Base-by-base conservation (phyloP, 23 tunicate species). In the Trididemnum clinides region DNA sequence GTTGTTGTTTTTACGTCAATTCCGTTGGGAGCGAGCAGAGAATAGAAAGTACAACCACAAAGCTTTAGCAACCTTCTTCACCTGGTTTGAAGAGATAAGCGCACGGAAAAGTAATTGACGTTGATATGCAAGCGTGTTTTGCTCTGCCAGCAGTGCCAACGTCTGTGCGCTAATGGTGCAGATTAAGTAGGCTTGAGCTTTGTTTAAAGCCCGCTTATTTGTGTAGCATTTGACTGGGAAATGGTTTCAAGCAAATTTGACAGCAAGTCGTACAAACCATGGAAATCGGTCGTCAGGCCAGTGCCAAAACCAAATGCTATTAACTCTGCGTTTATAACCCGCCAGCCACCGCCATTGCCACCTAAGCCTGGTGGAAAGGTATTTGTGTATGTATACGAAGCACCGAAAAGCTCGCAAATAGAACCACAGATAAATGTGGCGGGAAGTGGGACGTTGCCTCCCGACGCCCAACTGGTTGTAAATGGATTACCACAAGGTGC, bases 311-410 rank as follows among this genome's bases (percentile, higher is more conserved):
- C 37, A 62, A 65, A 36, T 18, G 25, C n/a, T 1, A 50, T 59
- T 15, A 22, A 23, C n/a, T n/a, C n/a, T n/a, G n/a, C n/a, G n/a
- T n/a, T n/a, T n/a, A n/a, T n/a, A n/a, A n/a, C n/a, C n/a, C 39
- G 57, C 10, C 20, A 35, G 2, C 76, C 82, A 18, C 96, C 90
- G 15, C 39, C 80, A 3, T 63, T 75, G 3, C 27, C 87, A 1
- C 88, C 81, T 12, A 92, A 87, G 31, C 88, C 91, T 5, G 81
- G 81, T 28, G 91, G 91, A 35, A 92, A 83, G 50, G 86, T 80
- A 31, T 83, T 39, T 27, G 85, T 92, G 29, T 92, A 92, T 64
- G 87, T 87, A 23, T 92, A 92, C 82, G 95, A 90, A 32, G 59
- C 66, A 3, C 80, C 83, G 5, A 37, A 26, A 26, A 15, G 15